Conservation (phyloP, 2,888 invertebrate species). For the Spisula subtruncata region DNA sequence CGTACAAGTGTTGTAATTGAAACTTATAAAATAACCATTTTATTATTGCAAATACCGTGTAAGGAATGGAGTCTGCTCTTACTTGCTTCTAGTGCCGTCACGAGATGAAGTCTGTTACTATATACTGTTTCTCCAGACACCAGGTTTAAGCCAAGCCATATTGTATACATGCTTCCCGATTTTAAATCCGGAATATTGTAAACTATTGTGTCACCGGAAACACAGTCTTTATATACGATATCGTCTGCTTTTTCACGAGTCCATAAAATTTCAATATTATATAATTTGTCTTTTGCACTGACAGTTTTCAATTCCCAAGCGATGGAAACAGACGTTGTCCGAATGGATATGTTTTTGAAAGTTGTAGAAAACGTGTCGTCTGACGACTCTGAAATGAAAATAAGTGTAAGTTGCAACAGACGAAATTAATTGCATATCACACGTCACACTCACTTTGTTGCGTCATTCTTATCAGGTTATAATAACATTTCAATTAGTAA, state of each 20-base stretch:
- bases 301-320: conserved; percentile 42
- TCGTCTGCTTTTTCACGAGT: conserved; percentile 21
- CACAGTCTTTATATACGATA: conserved; percentile 46
- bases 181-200: conserved; percentile 49
- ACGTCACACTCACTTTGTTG: too few relatives aligned
- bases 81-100: conserved; percentile 47
- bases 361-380: conserved; percentile 32
- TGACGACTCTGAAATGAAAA: conserved; percentile 52
- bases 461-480: too few relatives aligned
- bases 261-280: conserved; percentile 60
- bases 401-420: not conserved
- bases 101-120: conserved; percentile 64
- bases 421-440: too few relatives aligned
- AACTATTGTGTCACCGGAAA: not conserved
- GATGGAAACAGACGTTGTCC: conserved; percentile 41
- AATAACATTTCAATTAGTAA: too few relatives aligned
- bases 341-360: conserved; percentile 48
- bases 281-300: conserved; percentile 21
- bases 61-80: conserved; percentile 23
- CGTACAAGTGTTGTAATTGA: too few relatives aligned
- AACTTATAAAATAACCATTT: too few relatives aligned
- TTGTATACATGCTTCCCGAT: conserved; percentile 55
- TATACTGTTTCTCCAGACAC: conserved; percentile 50
- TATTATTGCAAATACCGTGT: too few relatives aligned
- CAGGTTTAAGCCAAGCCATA: conserved; percentile 58